Percentiles rank a stretch among this genome's conserved stretches.
phyloP scores from a whole-genome alignment of 2,888 invertebrate genomes.

The Agrotis exclamationis region DNA sequence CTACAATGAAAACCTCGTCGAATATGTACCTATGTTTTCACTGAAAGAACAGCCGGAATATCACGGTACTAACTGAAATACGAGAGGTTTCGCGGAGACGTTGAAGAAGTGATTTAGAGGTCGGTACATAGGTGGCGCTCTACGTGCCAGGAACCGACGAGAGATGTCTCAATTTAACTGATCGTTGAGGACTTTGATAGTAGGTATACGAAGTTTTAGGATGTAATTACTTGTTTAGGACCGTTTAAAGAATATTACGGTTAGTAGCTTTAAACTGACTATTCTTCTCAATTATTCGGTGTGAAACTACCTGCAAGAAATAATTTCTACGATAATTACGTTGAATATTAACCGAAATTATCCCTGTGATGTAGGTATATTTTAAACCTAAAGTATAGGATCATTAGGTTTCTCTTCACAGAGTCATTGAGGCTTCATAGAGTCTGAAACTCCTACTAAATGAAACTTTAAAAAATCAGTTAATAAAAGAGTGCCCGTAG shows the following conservation, averaged over 20 bases:
- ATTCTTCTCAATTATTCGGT: neutral
- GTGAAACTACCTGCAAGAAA: neutral
- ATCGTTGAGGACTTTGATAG: conserved; percentile 1
- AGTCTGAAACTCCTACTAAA: neutral
- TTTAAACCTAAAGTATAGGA: neutral
- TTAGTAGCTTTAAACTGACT: neutral
- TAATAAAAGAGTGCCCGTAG: conserved; percentile 1
- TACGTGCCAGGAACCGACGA: conserved; percentile 14
- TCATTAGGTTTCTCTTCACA: neutral
- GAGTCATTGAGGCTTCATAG: neutral
- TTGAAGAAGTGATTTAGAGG: conserved; percentile 63
- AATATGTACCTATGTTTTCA: conserved; percentile 1
- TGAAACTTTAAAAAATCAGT: neutral
- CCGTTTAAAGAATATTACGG: neutral
- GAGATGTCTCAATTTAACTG: conserved; percentile 34
- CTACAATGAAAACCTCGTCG: conserved; percentile 15
- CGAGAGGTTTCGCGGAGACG: conserved; percentile 57
- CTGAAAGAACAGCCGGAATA: conserved; percentile 48
- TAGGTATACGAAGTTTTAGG: neutral
- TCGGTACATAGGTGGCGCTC: conserved; percentile 73
- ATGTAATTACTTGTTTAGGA: neutral
- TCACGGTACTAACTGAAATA: conserved; percentile 66
- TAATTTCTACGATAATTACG: neutral
- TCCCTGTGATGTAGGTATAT: neutral
- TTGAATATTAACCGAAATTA: neutral